These are phyloP conservation scores for Ptychodera flava DNA, from an alignment of 35 echinoderm and acorn worm species.

Conservation along the genomic window DNA sequence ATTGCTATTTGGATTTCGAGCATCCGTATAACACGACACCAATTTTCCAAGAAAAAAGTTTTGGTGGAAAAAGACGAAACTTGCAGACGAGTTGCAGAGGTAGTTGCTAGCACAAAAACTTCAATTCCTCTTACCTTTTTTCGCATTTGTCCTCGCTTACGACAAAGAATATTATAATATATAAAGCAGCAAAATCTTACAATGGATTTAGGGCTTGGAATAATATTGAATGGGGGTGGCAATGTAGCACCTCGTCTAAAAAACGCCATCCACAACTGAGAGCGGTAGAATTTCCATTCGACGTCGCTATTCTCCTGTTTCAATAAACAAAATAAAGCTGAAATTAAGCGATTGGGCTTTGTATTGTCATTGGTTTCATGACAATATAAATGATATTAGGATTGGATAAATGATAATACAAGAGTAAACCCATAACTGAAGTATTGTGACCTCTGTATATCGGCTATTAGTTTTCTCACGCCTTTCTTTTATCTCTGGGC, in stretches of 20 bases:
- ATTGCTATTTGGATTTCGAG: no score
- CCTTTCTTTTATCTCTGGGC: no score
- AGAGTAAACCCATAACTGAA: not conserved
- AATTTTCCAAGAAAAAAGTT: no score
- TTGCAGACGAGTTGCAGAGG: no score
- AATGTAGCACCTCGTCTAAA: conserved; percentile 55
- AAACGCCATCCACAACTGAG: conserved; percentile 61
- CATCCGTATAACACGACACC: no score
- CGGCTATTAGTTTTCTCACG: not conserved
- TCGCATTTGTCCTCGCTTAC: not conserved
- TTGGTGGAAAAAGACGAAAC: no score
- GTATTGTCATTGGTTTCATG: not conserved
- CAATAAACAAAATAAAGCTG: not conserved
- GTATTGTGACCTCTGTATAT: not conserved
- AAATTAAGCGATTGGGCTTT: not conserved
- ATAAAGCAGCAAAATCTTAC: not conserved
- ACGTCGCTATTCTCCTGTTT: conserved; percentile 63
- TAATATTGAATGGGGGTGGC: conserved; percentile 69
- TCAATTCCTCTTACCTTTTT: not conserved
- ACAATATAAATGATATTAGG: not conserved
- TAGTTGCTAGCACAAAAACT: no score
- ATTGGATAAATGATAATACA: not conserved
- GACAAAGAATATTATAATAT: not conserved
- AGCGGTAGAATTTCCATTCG: conserved; percentile 65
- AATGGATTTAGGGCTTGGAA: conserved; percentile 50